phyloP scores from a whole-genome alignment of 2,888 invertebrate genomes.

The Drosophila longiperda region DNA sequence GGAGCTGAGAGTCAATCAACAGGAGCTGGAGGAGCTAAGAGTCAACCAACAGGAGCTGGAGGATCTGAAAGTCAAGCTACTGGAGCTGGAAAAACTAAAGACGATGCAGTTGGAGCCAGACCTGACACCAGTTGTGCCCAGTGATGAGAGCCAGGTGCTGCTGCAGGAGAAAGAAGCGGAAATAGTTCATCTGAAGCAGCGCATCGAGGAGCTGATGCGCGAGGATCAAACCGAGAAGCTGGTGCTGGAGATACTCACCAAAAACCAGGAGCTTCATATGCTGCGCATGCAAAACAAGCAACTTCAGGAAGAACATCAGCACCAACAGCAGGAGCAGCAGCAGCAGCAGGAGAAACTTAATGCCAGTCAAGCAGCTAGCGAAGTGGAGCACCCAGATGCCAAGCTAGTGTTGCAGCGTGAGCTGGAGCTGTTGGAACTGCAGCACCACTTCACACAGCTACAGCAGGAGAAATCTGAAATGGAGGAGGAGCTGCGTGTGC shows the following conservation, averaged over 20 bases:
- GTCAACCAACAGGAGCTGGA: slow-evolving; percentile 8
- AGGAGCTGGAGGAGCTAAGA: slow-evolving; percentile 81
- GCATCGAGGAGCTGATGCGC: slow-evolving; percentile 85
- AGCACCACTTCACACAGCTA: slow-evolving; percentile 64
- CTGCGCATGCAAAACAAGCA: slow-evolving; percentile 85
- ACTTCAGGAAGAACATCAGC: slow-evolving; percentile 84
- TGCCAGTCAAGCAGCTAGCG: background rate
- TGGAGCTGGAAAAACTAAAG: slow-evolving; percentile 9
- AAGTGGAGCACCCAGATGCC: background rate
- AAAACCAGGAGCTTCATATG: slow-evolving; percentile 84
- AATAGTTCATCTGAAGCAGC: slow-evolving; percentile 82
- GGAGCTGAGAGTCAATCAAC: slow-evolving; percentile 33
- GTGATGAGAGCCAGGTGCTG: slow-evolving; percentile 71
- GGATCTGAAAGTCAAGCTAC: slow-evolving; percentile 54
- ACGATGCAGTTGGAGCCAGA: slow-evolving; percentile 40
- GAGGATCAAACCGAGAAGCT: slow-evolving; percentile 84
- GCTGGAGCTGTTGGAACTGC: slow-evolving; percentile 57
- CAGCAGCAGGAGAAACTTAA: slow-evolving; percentile 83
- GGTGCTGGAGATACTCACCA: slow-evolving; percentile 82
- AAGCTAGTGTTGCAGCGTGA: slow-evolving; percentile 12
- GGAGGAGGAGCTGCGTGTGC: slow-evolving; percentile 83
- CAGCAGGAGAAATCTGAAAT: slow-evolving; percentile 80
- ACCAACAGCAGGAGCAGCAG: slow-evolving; percentile 79
- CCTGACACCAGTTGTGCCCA: slow-evolving; percentile 22
- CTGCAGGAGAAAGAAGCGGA: slow-evolving; percentile 83